Conservation (phyloP, 2,888 invertebrate species). For the Drosophila nr. fundita region DNA sequence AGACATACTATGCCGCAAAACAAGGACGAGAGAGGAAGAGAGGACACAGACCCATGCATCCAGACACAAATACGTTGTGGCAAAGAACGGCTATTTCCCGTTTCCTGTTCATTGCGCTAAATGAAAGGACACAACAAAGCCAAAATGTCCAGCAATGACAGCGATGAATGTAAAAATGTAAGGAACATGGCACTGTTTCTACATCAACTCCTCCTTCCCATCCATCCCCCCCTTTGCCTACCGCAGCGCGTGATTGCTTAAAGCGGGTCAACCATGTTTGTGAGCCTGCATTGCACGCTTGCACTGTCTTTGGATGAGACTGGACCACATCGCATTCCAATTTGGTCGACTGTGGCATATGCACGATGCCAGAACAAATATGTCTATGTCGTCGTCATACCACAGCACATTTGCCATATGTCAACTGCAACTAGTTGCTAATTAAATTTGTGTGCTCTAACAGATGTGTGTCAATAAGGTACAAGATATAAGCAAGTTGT, state of each 20-base stretch:
- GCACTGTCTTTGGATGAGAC: neutral
- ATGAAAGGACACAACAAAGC: conserved; percentile 35
- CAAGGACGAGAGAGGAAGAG: no score
- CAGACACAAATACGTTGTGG: conserved; percentile 14
- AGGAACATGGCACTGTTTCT: conserved; percentile 4
- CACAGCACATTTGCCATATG: neutral
- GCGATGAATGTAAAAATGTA: conserved; percentile 20
- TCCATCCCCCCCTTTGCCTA: no score
- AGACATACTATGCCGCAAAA: neutral
- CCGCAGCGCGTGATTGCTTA: neutral
- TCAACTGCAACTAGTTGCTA: conserved; percentile 11
- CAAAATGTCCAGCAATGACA: conserved; percentile 24
- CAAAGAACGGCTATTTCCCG: conserved; percentile 26
- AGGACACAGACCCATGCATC: conserved; percentile 19
- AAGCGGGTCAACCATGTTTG: neutral
- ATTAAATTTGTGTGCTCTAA: conserved; percentile 10
- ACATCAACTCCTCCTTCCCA: neutral
- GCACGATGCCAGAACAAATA: conserved; percentile 19
- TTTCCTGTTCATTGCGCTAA: conserved; percentile 55
- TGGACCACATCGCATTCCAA: conserved; percentile 14
- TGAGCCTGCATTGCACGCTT: neutral
- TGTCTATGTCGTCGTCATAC: neutral
- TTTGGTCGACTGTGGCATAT: conserved; percentile 23
- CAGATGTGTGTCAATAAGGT: no score
- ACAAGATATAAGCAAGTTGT: neutral